These are phyloP conservation scores for Wiebesia pumilae DNA, from an alignment of 1,140 invertebrate species.

Conservation along the genomic window DNA sequence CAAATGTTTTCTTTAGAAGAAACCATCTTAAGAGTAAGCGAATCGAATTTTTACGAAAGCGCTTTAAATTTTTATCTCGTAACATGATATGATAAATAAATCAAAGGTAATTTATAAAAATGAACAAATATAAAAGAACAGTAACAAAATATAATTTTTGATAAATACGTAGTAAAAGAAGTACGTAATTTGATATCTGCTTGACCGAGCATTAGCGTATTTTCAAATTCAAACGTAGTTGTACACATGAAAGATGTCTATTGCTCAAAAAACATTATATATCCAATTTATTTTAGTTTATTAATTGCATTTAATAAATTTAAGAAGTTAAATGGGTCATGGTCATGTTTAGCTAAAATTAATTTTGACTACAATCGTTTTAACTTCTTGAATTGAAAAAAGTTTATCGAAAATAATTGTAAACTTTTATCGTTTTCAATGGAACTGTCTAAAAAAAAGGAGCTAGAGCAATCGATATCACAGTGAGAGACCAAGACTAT, in stretches of 20 bases:
- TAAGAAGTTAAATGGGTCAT: not conserved
- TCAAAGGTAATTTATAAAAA: not conserved
- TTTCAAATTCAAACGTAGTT: not conserved
- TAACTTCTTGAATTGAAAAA: not conserved
- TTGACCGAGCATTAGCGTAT: not conserved
- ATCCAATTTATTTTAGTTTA: slow-evolving; percentile 20
- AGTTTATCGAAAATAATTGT: not conserved
- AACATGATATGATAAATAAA: not conserved
- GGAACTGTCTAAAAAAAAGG: slow-evolving; percentile 16
- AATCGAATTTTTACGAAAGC: not conserved
- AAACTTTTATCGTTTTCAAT: slow-evolving; percentile 30
- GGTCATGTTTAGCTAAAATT: not conserved
- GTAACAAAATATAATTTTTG: not conserved
- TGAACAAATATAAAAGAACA: not conserved
- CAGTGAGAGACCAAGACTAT: slow-evolving; percentile 58
- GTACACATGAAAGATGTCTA: not conserved
- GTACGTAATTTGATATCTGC: too few relatives aligned
- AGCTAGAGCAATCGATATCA: slow-evolving; percentile 60
- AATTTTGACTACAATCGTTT: not conserved
- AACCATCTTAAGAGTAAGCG: not conserved
- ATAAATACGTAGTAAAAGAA: too few relatives aligned
- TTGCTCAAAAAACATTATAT: not conserved
- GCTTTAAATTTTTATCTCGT: not conserved
- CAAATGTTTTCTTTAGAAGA: not conserved
- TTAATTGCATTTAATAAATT: not conserved